These are phyloP conservation scores for Nemurella pictetii DNA, from an alignment of 2,888 invertebrate species.

Conservation along the genomic window DNA sequence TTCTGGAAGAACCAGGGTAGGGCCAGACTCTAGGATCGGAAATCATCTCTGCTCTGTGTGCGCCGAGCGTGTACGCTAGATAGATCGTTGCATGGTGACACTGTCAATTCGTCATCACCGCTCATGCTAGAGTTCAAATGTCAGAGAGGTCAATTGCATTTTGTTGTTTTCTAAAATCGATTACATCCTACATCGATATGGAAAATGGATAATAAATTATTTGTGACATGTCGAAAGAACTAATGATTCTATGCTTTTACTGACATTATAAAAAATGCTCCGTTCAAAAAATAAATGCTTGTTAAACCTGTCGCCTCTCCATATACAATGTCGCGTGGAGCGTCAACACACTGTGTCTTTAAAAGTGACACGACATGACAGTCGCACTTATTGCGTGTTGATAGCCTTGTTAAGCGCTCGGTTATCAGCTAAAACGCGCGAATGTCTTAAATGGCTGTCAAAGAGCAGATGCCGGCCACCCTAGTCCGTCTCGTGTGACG, in stretches of 20 bases:
- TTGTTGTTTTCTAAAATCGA: background rate
- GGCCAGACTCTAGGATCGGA: no score
- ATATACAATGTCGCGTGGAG: background rate
- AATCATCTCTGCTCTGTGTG: no score
- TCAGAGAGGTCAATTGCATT: background rate
- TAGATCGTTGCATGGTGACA: background rate
- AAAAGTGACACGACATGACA: background rate
- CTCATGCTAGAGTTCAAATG: background rate
- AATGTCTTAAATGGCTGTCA: background rate
- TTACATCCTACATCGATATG: background rate
- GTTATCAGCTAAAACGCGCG: background rate
- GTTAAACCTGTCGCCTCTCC: background rate
- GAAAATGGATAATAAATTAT: background rate
- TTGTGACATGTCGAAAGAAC: background rate
- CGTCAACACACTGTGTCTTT: background rate
- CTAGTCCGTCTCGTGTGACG: background rate
- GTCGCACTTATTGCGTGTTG: background rate
- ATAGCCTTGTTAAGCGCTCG: background rate
- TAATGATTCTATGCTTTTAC: background rate
- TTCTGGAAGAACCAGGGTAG: no score
- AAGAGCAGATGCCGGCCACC: background rate
- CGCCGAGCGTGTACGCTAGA: background rate
- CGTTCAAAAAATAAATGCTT: background rate
- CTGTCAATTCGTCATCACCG: background rate
- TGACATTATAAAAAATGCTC: background rate